Percentiles rank a stretch among this genome's conserved stretches.
Conservation (phyloP, 1,140 invertebrate genomes). For the Armadillidium nasatum region DNA sequence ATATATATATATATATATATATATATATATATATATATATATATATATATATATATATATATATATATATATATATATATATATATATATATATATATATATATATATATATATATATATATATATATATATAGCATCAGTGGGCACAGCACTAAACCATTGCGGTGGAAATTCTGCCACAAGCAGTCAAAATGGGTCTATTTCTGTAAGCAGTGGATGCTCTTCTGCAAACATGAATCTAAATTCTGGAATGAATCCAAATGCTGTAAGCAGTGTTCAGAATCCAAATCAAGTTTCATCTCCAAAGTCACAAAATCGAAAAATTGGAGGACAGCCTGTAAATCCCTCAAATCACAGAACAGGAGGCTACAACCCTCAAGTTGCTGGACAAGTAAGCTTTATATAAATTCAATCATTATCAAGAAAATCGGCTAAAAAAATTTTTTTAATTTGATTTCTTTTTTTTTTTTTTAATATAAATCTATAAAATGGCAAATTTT, state of each 20-base stretch:
- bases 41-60: too few relatives aligned
- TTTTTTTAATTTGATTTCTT: too few relatives aligned
- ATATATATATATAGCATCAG: too few relatives aligned
- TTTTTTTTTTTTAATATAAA: too few relatives aligned
- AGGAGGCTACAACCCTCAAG: constrained; percentile 33
- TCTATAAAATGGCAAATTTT: background rate
- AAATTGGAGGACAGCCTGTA: constrained; percentile 42
- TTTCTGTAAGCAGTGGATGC: background rate
- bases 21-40: too few relatives aligned
- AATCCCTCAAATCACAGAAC: constrained; percentile 31
- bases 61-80: too few relatives aligned
- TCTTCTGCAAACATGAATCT: constrained; percentile 3
- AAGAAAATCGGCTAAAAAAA: too few relatives aligned
- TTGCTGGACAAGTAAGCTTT: constrained; percentile 34
- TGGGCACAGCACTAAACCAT: background rate
- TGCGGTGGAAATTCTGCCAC: constrained; percentile 1
- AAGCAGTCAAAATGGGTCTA: background rate
- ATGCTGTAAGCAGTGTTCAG: constrained; percentile 14
- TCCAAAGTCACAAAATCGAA: constrained; percentile 54
- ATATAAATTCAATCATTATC: background rate
- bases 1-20: too few relatives aligned
- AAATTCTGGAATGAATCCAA: constrained; percentile 28
- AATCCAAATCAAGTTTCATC: constrained; percentile 54
- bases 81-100: too few relatives aligned
- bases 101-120: too few relatives aligned